Evolutionary conservation across 2,888 invertebrate genomes (phyloP).

Genomic region (Matsumyia berberina): DNA sequence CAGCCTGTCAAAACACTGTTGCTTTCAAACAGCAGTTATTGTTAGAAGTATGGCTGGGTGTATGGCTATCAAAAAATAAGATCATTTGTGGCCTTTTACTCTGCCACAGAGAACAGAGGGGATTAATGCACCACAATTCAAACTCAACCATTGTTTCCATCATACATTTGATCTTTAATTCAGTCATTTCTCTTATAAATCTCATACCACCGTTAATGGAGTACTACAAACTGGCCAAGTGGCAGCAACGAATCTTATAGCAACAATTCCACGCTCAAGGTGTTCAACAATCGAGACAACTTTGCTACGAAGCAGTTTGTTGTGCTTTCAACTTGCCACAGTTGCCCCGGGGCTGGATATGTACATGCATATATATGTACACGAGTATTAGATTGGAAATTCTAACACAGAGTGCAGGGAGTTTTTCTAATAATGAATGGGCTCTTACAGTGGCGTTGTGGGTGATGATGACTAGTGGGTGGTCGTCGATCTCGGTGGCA

Average conservation of each 20-base stretch:
- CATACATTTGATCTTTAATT: slow-evolving; percentile 41
- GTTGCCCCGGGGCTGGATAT: slow-evolving; percentile 10
- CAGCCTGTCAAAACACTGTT: no score
- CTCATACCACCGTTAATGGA: slow-evolving; percentile 23
- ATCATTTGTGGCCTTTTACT: slow-evolving; percentile 10
- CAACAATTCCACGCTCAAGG: slow-evolving; percentile 58
- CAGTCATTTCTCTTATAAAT: slow-evolving; percentile 46
- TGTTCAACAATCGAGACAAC: slow-evolving; percentile 68
- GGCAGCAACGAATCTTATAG: slow-evolving; percentile 46
- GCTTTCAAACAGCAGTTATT: no score
- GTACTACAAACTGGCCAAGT: slow-evolving; percentile 39
- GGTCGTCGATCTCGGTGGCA: slow-evolving; percentile 36
- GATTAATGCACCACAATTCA: slow-evolving; percentile 2
- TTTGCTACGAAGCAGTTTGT: slow-evolving; percentile 36
- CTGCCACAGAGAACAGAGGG: slow-evolving; percentile 6
- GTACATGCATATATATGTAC: neutral
- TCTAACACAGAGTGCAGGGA: slow-evolving; percentile 8
- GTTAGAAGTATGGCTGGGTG: neutral
- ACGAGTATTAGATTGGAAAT: slow-evolving; percentile 19
- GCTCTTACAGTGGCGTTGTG: slow-evolving; percentile 32
- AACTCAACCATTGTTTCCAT: slow-evolving; percentile 16
- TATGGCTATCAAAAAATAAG: neutral
- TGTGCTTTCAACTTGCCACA: slow-evolving; percentile 26
- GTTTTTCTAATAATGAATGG: slow-evolving; percentile 46
- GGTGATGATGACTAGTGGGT: slow-evolving; percentile 57